Percentiles rank a stretch among this genome's conserved stretches.
Conservation (phyloP, 2,113 vertebrate genomes). For the Eurystomus gularis region DNA sequence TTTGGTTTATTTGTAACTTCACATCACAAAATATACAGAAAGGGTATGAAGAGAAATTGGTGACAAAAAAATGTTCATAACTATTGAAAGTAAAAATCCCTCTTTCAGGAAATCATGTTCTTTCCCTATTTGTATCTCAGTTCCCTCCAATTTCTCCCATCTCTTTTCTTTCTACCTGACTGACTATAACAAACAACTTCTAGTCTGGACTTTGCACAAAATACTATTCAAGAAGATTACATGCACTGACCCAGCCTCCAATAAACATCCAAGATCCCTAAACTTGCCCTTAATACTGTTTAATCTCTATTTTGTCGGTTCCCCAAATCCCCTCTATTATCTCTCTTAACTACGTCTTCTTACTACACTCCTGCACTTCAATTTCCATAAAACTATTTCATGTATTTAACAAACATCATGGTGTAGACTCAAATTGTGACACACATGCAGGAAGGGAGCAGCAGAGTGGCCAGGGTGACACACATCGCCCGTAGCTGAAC, state of each 20-base stretch:
- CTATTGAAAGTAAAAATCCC: background rate
- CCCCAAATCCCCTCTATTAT: background rate
- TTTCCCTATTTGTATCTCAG: background rate
- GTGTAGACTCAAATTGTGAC: background rate
- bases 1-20: background rate
- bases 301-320: slow-evolving; percentile 41
- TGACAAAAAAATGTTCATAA: background rate
- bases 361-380: background rate
- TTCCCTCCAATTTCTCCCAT: background rate
- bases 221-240: slow-evolving; percentile 40
- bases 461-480: background rate
- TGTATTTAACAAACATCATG: background rate
- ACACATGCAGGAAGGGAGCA: background rate
- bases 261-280: slow-evolving; percentile 10
- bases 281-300: slow-evolving; percentile 57
- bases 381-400: background rate
- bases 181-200: background rate
- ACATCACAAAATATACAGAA: background rate
- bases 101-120: background rate
- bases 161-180: background rate
- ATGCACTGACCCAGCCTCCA: slow-evolving; percentile 16
- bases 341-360: background rate
- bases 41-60: background rate
- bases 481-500: background rate
- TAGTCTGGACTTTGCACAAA: background rate